Evolutionary conservation across 2,113 vertebrate genomes (phyloP).

Genomic region (Serilophus lunatus): DNA sequence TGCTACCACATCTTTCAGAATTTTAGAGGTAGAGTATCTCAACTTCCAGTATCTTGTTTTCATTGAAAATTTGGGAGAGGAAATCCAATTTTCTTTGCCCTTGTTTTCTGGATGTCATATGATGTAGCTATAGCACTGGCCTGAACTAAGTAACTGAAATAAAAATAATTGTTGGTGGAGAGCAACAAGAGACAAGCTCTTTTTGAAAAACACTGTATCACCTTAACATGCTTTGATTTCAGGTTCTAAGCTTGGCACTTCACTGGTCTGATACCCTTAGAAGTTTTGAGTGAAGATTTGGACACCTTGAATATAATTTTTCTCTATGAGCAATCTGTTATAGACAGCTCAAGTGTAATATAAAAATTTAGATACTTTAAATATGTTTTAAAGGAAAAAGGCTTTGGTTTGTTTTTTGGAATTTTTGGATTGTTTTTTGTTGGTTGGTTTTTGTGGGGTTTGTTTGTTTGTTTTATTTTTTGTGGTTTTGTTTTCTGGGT

Average conservation of each 20-base stretch:
- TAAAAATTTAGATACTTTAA: not conserved
- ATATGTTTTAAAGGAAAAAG: not conserved
- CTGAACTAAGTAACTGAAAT: not conserved
- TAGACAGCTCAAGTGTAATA: not conserved
- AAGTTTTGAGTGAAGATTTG: not conserved
- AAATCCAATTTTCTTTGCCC: not conserved
- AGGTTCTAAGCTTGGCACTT: not conserved
- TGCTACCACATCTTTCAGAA: not conserved
- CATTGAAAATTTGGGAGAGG: not conserved
- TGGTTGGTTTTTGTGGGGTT: not conserved
- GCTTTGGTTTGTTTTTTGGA: not conserved
- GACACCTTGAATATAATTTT: not conserved
- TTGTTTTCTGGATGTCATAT: not conserved
- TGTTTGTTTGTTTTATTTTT: not conserved
- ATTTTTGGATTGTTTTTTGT: not conserved
- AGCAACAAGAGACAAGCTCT: not conserved
- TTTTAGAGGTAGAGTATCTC: not conserved
- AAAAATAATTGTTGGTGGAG: not conserved
- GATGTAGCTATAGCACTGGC: not conserved
- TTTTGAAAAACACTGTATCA: not conserved
- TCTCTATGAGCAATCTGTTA: not conserved
- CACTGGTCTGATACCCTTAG: not conserved
- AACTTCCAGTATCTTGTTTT: not conserved
- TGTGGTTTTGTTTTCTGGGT: no score
- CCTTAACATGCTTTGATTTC: not conserved